Base-by-base conservation (phyloP, 2,113 vertebrate species). In the Percopsis transmontana region DNA sequence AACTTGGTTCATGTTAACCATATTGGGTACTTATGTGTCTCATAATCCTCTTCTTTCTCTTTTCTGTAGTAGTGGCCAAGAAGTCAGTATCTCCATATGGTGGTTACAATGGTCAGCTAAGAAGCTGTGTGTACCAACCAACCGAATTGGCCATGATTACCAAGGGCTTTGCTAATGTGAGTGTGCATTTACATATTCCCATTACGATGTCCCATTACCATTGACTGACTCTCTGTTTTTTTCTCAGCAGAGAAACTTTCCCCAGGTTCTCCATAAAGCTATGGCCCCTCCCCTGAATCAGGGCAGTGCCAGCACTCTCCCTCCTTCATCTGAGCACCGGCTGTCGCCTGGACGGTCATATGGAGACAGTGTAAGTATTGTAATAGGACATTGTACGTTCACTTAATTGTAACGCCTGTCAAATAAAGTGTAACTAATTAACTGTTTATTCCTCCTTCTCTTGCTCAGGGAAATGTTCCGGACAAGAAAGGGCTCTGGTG, bases 111-210 rank as follows among this genome's bases (percentile, higher is more conserved):
- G 94, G 95, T 50, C 92, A 94, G 50, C 76, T 94, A 57, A 90
- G 94, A 53, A 93, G 93, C 50, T 88, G 91, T 0, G 93, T 98
- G 51, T 97, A 96, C 89, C 96, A 98, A 87, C 96, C 96, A 69
- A 98, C 96, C 0, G 96, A 96, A 92, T 87, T 98, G 88, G 92
- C 96, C 24, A 77, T 97, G 68, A 96, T 98, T 84, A 92, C 93
- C 64, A 95, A 95, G 76, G 90, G 85, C 42, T 74, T 90, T 70
- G 92, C 93, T 68, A 94, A 92, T 79, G 84, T 88, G 62, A 87
- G 84, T 65, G 10, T 2, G 3, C 21, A 38, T 9, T 18, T 8
- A 55, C 20, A 40, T 3, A 19, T 2, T 19, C 12, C 27, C 27
- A 33, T 33, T 33, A 33, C 7, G 27, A 33, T 33, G 27, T 33